Evolutionary conservation across 2,113 vertebrate species (phyloP).

Genomic region (Semnornis frantzii): DNA sequence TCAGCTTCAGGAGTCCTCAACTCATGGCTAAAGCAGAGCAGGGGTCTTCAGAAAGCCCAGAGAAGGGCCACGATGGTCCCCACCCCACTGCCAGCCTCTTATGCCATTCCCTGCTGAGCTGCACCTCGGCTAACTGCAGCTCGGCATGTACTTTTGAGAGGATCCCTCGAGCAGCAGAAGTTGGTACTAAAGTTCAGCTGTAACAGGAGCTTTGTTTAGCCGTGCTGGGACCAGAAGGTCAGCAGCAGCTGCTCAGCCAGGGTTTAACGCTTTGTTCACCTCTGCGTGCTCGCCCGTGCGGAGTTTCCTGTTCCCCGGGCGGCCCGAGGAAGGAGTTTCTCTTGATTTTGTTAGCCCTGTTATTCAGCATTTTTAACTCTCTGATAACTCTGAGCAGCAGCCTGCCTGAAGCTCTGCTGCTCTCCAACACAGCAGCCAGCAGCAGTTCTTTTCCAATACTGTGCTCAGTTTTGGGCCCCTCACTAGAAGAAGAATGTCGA

Average conservation of each 20-base stretch:
- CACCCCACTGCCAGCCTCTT: accelerated
- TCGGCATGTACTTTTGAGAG: slow-evolving; percentile 45
- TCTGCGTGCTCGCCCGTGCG: neutral
- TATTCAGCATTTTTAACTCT: neutral
- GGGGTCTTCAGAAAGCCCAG: neutral
- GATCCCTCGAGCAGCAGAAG: slow-evolving; percentile 65
- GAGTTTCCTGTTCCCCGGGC: neutral
- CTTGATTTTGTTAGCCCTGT: neutral
- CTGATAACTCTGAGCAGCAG: accelerated
- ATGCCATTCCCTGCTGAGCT: accelerated
- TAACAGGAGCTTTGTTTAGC: slow-evolving; percentile 71
- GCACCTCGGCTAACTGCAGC: accelerated
- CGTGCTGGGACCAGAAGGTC: slow-evolving; percentile 64
- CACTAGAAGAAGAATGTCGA: too few species aligned
- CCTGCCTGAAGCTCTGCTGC: neutral
- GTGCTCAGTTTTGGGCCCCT: too few species aligned
- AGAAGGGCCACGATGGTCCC: neutral
- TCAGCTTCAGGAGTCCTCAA: neutral
- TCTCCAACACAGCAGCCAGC: neutral
- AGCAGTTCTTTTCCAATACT: neutral
- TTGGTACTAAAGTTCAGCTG: slow-evolving; percentile 71
- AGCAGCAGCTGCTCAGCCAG: slow-evolving; percentile 67
- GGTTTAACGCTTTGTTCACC: slow-evolving; percentile 69
- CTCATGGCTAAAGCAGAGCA: neutral
- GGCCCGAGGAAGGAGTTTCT: neutral